Conservation (phyloP, 2,888 invertebrate genomes). For the Apamea epomidion region DNA sequence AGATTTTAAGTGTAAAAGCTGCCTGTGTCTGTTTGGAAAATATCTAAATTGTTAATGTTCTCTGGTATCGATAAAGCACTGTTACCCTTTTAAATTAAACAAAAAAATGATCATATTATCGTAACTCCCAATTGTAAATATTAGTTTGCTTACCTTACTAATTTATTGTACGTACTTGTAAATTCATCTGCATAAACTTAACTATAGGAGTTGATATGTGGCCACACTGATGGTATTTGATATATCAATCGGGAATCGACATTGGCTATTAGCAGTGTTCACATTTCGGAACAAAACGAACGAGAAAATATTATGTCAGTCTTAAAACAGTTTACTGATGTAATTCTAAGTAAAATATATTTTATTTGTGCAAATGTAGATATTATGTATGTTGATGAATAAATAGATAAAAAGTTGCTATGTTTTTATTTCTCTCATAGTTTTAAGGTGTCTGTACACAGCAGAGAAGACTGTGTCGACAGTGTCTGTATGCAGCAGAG, state of each 20-base stretch:
- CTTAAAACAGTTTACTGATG: conserved; percentile 83
- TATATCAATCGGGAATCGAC: conserved; percentile 63
- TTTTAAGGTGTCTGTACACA: no score
- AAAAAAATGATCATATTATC: conserved; percentile 48
- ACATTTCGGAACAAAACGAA: conserved; percentile 78
- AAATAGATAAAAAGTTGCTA: conserved; percentile 86
- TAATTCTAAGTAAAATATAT: conserved; percentile 86
- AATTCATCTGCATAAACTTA: conserved; percentile 81
- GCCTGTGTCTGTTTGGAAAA: conserved; percentile 69
- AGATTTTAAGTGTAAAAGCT: conserved; percentile 20
- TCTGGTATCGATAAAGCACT: conserved; percentile 65
- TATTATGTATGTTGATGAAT: conserved; percentile 91
- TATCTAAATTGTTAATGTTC: conserved; percentile 66
- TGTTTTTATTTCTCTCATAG: conserved; percentile 64
- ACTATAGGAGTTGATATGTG: conserved; percentile 80
- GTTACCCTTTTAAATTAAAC: conserved; percentile 60
- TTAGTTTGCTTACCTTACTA: conserved; percentile 86
- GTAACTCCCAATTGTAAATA: conserved; percentile 84
- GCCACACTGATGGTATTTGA: conserved; percentile 73
- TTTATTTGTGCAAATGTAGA: conserved; percentile 90
- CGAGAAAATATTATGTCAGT: conserved; percentile 86
- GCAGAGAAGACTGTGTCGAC: no score
- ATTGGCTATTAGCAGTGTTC: conserved; percentile 74
- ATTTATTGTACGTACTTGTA: conserved; percentile 83
- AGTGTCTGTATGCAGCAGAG: no score